Evolutionary conservation across 2,797 vertebrate species (phyloP).

Genomic region (Pseudocheirus occidentalis): DNA sequence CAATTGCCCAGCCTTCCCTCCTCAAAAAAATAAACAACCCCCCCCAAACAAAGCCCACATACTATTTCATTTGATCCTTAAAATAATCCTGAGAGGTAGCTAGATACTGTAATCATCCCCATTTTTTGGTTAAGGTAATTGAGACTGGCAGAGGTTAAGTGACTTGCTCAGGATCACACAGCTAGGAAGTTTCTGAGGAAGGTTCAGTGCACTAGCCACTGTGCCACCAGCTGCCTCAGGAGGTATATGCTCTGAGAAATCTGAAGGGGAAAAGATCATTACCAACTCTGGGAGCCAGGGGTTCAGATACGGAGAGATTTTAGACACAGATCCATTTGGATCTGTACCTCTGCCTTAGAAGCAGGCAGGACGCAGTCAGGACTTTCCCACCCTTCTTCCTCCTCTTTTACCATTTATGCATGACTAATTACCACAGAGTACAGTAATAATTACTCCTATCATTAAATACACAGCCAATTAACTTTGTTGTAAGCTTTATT

Average conservation of each 20-base stretch:
- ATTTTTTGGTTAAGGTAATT: constrained; percentile 36
- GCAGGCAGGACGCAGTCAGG: neutral
- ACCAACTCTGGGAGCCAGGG: neutral
- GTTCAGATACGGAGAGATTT: neutral
- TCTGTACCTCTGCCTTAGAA: neutral
- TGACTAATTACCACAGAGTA: neutral
- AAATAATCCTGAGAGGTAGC: neutral
- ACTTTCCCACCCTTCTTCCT: neutral
- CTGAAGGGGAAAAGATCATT: neutral
- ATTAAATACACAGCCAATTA: constrained; percentile 5
- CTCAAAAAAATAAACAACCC: too few relatives aligned
- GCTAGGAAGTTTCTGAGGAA: neutral
- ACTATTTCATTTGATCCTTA: neutral
- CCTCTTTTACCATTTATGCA: constrained; percentile 1
- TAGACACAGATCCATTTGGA: neutral
- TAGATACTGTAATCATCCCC: neutral
- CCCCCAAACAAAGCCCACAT: too few relatives aligned
- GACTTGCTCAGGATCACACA: neutral
- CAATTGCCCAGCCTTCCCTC: too few relatives aligned
- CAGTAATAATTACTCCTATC: constrained; percentile 10
- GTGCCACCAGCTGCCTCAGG: neutral
- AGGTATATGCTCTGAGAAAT: neutral
- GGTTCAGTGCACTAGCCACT: neutral
- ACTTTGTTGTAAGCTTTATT: constrained; percentile 10
- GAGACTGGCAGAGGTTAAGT: neutral